Conservation (phyloP, 1,140 invertebrate genomes). For the Drosophila nigrodunni region DNA sequence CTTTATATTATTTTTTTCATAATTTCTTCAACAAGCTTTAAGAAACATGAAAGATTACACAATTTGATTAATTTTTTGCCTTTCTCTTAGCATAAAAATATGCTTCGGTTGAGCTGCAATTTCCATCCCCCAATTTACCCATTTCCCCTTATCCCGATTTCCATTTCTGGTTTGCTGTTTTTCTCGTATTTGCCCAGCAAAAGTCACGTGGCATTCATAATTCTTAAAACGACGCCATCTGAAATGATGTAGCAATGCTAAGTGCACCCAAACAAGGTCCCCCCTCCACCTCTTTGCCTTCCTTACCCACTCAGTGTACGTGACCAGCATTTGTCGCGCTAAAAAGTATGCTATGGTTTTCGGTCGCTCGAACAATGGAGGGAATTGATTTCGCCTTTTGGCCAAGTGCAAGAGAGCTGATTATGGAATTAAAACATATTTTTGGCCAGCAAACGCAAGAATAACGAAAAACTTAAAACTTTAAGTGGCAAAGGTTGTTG, state of each 20-base stretch:
- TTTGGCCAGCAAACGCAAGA: slow-evolving; percentile 23
- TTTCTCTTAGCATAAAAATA: slow-evolving; percentile 25
- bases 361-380: slow-evolving; percentile 56
- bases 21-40: background rate
- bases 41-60: background rate
- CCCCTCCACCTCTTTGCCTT: background rate
- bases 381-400: slow-evolving; percentile 71
- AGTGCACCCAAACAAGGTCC: slow-evolving; percentile 69
- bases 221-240: slow-evolving; percentile 83
- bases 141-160: too few species aligned
- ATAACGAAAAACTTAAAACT: slow-evolving; percentile 65
- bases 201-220: slow-evolving; percentile 85
- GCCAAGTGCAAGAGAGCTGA: slow-evolving; percentile 65
- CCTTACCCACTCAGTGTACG: slow-evolving; percentile 36
- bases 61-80: slow-evolving; percentile 22
- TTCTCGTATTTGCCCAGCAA: slow-evolving; percentile 65
- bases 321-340: slow-evolving; percentile 69
- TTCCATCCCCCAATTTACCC: background rate
- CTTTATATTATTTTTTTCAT: background rate
- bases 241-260: slow-evolving; percentile 81
- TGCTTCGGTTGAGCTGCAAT: slow-evolving; percentile 43
- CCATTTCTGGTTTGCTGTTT: background rate
- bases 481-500: slow-evolving; percentile 80
- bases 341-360: slow-evolving; percentile 63
- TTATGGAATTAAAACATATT: slow-evolving; percentile 82